These are phyloP conservation scores for Zygaena filipendulae DNA, from an alignment of 2,888 invertebrate species.

Conservation along the genomic window DNA sequence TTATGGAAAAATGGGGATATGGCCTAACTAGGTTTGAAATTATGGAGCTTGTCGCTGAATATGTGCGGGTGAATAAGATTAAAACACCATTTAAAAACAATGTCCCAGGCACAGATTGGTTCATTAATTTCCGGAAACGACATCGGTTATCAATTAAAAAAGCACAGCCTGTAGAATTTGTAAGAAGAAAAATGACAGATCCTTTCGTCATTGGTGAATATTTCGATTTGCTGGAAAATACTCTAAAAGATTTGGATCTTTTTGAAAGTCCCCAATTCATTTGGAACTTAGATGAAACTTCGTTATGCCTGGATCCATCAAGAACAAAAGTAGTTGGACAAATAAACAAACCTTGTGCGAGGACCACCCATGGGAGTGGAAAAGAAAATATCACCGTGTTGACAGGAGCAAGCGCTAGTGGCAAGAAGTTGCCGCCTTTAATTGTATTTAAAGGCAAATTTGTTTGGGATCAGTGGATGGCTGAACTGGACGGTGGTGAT, in stretches of 20 bases:
- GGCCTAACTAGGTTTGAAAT: constrained; percentile 22
- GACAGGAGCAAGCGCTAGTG: constrained; percentile 17
- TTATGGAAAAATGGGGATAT: constrained; percentile 24
- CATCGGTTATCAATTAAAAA: constrained; percentile 14
- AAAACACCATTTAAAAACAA: constrained; percentile 14
- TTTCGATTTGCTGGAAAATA: constrained; percentile 4
- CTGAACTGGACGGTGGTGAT: constrained; percentile 13
- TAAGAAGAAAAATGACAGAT: constrained; percentile 8
- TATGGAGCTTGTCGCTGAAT: constrained; percentile 11
- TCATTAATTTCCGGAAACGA: constrained; percentile 14
- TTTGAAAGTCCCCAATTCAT: constrained; percentile 1
- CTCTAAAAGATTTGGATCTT: constrained; percentile 7
- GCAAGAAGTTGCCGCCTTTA: constrained; percentile 15
- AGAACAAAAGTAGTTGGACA: constrained; percentile 12
- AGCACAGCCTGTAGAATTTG: constrained; percentile 5
- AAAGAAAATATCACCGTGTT: constrained; percentile 18
- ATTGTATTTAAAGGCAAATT: constrained; percentile 19
- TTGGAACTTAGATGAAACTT: constrained; percentile 14
- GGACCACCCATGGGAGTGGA: constrained; percentile 9
- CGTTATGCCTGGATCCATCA: constrained; percentile 11
- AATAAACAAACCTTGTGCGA: constrained; percentile 4
- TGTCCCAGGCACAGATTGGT: constrained; percentile 17
- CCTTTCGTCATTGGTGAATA: constrained; percentile 7
- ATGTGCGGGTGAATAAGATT: no score
- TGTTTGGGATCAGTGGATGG: constrained; percentile 12